Evolutionary conservation across 2,113 vertebrate species (phyloP).

Genomic region (Dicrurus megarhynchus): DNA sequence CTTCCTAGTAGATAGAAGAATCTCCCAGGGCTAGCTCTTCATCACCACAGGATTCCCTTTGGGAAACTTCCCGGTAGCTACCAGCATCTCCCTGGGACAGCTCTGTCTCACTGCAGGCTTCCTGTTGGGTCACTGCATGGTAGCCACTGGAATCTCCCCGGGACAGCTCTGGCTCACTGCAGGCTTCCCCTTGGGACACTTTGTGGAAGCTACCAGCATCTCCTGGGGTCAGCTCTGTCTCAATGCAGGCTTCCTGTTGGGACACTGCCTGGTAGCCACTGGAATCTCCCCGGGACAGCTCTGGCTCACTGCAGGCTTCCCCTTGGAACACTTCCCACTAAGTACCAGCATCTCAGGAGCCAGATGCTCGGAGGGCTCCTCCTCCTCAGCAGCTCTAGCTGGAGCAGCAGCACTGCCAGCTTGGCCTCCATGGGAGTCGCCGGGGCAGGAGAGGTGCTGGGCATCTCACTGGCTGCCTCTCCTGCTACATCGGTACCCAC

Average conservation of each 20-base stretch:
- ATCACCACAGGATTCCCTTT: no score
- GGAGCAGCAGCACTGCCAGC: background rate
- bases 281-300: no score
- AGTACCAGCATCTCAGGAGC: no score
- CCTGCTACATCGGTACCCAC: background rate
- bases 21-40: no score
- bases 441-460: background rate
- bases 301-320: background rate
- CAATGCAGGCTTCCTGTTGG: no score
- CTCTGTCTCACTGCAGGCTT: background rate
- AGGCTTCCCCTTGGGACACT: no score
- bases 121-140: no score
- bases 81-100: background rate
- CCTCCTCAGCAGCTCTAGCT: background rate
- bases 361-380: background rate
- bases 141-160: no score
- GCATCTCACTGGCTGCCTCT: background rate
- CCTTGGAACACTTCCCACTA: background rate
- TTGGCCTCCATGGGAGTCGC: accelerated
- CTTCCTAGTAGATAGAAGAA: background rate
- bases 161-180: no score
- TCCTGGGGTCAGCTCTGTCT: no score
- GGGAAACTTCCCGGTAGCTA: no score
- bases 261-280: background rate
- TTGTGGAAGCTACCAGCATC: no score